Evolutionary conservation across 2,113 vertebrate species (phyloP).

Genomic region (Cichladusa arquata): DNA sequence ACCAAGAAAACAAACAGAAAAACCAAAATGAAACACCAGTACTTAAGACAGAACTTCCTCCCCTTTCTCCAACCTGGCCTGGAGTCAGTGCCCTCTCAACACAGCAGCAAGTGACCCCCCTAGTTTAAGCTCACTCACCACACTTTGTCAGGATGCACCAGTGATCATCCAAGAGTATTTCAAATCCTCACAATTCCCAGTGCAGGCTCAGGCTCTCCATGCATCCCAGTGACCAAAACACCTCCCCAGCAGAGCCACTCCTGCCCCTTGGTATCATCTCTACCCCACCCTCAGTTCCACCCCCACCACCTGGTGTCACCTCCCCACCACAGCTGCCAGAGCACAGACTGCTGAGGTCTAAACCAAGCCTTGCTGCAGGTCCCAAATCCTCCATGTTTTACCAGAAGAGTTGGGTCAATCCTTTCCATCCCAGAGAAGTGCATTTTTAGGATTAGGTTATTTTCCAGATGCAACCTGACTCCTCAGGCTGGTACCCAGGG

Average conservation of each 20-base stretch:
- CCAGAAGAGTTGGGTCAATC: not conserved
- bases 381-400: not conserved
- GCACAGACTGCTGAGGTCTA: not conserved
- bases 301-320: not conserved
- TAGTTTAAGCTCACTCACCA: not conserved
- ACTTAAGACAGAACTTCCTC: not conserved
- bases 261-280: too few relatives aligned
- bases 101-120: fast-evolving
- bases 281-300: not conserved
- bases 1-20: not conserved
- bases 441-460: not conserved
- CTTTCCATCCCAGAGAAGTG: not conserved
- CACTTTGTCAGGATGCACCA: not conserved
- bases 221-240: fast-evolving
- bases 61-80: not conserved
- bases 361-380: not conserved
- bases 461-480: not conserved
- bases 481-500: not conserved
- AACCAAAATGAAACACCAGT: not conserved
- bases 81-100: not conserved
- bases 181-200: not conserved
- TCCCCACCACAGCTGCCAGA: not conserved
- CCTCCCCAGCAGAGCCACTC: not conserved
- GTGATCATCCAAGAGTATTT: not conserved
- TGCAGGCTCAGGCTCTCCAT: fast-evolving